These are phyloP conservation scores for Tenthredo mesomela DNA, from an alignment of 2,888 invertebrate genomes.

Conservation along the genomic window DNA sequence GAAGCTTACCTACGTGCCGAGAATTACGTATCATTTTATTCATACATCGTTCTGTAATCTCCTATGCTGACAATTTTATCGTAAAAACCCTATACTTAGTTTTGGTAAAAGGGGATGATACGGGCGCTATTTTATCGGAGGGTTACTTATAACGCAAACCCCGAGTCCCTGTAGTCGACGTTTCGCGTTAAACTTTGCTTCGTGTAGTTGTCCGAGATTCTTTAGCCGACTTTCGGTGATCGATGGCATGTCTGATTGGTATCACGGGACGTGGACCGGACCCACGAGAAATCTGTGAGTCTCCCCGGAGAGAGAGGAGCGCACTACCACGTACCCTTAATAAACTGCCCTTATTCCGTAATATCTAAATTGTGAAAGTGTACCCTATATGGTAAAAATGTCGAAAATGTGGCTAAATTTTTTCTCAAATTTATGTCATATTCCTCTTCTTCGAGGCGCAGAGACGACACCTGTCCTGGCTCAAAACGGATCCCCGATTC, in stretches of 20 bases:
- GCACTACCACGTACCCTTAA: neutral
- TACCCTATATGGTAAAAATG: neutral
- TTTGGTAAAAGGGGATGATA: neutral
- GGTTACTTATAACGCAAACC: conserved; percentile 20
- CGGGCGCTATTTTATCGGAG: conserved; percentile 8
- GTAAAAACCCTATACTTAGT: neutral
- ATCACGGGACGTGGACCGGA: conserved; percentile 61
- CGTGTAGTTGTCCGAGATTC: conserved; percentile 40
- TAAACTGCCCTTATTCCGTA: conserved; percentile 1
- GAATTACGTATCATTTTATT: neutral
- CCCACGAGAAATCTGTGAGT: conserved; percentile 60
- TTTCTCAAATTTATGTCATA: neutral
- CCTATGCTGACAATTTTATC: conserved; percentile 6
- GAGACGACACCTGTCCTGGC: conserved; percentile 26
- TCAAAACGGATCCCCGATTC: conserved; percentile 19
- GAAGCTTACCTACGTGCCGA: conserved; percentile 6
- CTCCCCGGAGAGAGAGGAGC: conserved; percentile 22
- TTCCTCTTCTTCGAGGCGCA: neutral
- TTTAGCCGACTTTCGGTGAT: conserved; percentile 58
- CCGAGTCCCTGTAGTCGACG: conserved; percentile 17
- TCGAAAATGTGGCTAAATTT: neutral
- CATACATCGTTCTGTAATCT: neutral
- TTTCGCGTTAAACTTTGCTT: conserved; percentile 36
- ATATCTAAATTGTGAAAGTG: neutral
- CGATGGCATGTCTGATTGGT: conserved; percentile 65